These are phyloP conservation scores for Lasiurus cinereus DNA, from an alignment of 2,113 vertebrate genomes.

Conservation along the genomic window DNA sequence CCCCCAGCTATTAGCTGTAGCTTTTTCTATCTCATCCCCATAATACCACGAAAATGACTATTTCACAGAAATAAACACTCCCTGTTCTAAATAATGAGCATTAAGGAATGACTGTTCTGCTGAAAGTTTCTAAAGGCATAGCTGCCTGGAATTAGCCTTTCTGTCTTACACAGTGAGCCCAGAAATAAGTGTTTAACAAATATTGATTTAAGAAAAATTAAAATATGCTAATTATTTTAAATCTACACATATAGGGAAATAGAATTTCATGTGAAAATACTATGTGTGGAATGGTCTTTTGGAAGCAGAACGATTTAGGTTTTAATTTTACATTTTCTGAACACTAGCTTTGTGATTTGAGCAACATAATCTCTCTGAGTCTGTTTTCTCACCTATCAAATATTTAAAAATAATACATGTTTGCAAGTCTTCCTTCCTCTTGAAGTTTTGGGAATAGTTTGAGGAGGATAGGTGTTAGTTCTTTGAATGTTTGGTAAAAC, in stretches of 20 bases:
- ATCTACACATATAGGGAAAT: not conserved
- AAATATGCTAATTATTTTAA: not conserved
- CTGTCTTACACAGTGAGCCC: not conserved
- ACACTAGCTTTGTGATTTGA: not conserved
- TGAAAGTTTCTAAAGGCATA: constrained; percentile 26
- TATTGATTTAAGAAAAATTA: not conserved
- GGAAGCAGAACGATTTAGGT: not conserved
- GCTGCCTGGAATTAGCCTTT: not conserved
- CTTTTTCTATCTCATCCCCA: not conserved
- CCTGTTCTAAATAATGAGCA: not conserved
- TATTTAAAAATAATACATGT: not conserved
- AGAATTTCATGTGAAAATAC: constrained; percentile 37
- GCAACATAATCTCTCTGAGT: not conserved
- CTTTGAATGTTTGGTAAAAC: not conserved
- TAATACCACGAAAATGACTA: not conserved
- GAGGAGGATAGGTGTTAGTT: not conserved
- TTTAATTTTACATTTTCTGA: constrained; percentile 33
- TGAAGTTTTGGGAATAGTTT: not conserved
- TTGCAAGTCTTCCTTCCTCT: not conserved
- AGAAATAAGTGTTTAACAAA: constrained; percentile 10
- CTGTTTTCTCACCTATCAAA: not conserved
- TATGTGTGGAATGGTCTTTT: not conserved
- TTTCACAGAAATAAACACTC: not conserved
- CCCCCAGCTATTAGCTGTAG: not conserved
- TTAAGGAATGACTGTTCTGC: not conserved